Percentiles rank a stretch among this genome's conserved stretches.
Evolutionary conservation across 2,113 vertebrate species (phyloP).

Genomic region (Scophthalmus maximus): DNA sequence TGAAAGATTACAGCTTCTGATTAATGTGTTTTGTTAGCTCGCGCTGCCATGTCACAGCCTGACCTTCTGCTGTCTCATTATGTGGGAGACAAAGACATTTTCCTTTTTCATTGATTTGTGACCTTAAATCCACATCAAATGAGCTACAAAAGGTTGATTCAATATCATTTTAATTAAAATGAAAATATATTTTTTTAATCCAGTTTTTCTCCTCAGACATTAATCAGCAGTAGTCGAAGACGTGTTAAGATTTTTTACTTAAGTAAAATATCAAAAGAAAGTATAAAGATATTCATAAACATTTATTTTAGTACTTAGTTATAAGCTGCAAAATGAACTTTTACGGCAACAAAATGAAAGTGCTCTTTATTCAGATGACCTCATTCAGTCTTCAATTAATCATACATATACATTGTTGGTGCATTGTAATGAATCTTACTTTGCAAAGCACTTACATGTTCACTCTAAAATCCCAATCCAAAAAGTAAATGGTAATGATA

Average conservation of each 20-base stretch:
- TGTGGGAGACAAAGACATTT: slow-evolving; percentile 21
- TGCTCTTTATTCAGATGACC: too few relatives aligned
- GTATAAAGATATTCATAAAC: too few relatives aligned
- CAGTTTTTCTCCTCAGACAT: not conserved
- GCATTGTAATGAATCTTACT: not conserved
- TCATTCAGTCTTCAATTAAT: too few relatives aligned
- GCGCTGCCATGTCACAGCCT: slow-evolving; percentile 12
- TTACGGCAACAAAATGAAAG: not conserved
- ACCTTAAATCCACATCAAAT: not conserved
- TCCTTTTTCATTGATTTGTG: slow-evolving; percentile 5
- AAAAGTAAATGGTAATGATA: too few relatives aligned
- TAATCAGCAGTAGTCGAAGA: not conserved
- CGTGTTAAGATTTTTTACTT: not conserved
- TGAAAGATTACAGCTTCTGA: slow-evolving; percentile 26
- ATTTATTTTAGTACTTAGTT: not conserved
- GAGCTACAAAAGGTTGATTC: not conserved
- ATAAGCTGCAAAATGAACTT: not conserved
- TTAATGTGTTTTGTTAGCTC: slow-evolving; percentile 10
- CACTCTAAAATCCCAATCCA: too few relatives aligned
- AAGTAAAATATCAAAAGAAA: too few relatives aligned
- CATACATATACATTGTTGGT: not conserved
- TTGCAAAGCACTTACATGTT: too few relatives aligned
- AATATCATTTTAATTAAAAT: not conserved
- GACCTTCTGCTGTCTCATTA: slow-evolving; percentile 26
- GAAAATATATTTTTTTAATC: not conserved